These are phyloP conservation scores for Aplysina aerophoba DNA, from an alignment of 37 sponge, comb jelly and placozoan genomes.

Conservation along the genomic window DNA sequence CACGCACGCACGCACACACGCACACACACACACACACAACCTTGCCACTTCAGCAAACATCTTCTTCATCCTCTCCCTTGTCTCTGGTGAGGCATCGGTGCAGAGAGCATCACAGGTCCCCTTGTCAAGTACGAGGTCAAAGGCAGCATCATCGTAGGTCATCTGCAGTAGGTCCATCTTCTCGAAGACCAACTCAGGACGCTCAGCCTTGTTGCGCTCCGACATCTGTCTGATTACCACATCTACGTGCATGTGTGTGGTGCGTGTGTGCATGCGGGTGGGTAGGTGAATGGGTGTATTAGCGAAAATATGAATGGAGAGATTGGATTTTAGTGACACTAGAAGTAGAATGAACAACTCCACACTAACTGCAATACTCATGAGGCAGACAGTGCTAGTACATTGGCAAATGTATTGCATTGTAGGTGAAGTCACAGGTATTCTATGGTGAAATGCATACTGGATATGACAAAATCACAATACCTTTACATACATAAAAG, in stretches of 20 bases:
- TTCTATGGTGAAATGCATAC: too few species aligned
- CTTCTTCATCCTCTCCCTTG: conserved; percentile 49
- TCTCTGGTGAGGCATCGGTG: conserved; percentile 50
- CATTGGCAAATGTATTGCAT: too few species aligned
- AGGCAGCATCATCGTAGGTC: conserved; percentile 50
- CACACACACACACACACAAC: not conserved
- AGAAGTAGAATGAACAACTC: too few species aligned
- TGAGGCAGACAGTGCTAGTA: too few species aligned
- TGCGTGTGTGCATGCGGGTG: too few species aligned
- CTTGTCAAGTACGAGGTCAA: conserved; percentile 86
- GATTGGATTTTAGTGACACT: too few species aligned
- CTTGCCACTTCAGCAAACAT: conserved; percentile 72
- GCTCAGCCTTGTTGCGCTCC: conserved; percentile 63
- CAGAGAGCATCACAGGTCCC: conserved; percentile 91
- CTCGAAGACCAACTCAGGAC: conserved; percentile 67
- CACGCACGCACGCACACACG: too few species aligned
- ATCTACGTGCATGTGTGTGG: not conserved
- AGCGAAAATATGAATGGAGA: too few species aligned
- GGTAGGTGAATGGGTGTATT: too few species aligned
- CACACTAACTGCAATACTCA: too few species aligned
- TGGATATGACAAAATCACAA: too few species aligned
- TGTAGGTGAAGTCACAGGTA: conserved; percentile 80
- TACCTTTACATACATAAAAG: too few species aligned
- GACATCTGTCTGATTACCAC: conserved; percentile 80
- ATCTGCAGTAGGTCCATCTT: conserved; percentile 78